Base-by-base conservation (phyloP, 1,140 invertebrate genomes). In the Musca domestica region DNA sequence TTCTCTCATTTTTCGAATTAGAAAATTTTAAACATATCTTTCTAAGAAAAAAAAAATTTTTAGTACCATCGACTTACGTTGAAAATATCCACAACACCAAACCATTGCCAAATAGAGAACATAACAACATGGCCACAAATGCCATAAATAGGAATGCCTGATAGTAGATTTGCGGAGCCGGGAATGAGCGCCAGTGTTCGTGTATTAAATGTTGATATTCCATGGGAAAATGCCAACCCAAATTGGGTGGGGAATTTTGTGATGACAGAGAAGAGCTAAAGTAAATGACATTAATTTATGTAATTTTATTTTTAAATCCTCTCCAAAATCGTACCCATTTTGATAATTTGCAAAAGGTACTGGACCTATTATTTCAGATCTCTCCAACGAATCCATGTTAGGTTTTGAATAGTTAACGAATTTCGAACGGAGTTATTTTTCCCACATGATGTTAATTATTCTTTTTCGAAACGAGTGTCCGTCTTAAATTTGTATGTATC, bases 11-110 rank as follows among this genome's bases (percentile, higher is more conserved):
- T n/a, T n/a, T n/a, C n/a, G n/a, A n/a, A n/a, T n/a, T n/a, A n/a
- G n/a, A n/a, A n/a, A n/a, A n/a, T n/a, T n/a, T n/a, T n/a, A n/a
- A n/a, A n/a, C n/a, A n/a, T n/a, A n/a, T n/a, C n/a, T n/a, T n/a
- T n/a, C n/a, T n/a, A n/a, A n/a, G n/a, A n/a, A n/a, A n/a, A 47
- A 25, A 66, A 48, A 51, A 54, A 70, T 52, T 20, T 30, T 65
- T 2, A 48, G 34, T 12, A 1, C 3, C 41, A 15, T 46, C 1
- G 10, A 69, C 88, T 87, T 84, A 92, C 86, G 91, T 91, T 71
- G 88, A 86, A 78, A 94, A 94, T 74, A 93, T 91, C 87, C 90
- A 94, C 67, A 94, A 85, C 56, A 94, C 92, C 61, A 92, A 87
- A 12, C 90, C 88, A 78, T 94, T 94, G 1, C 92, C 92, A n/a